A percentile compares a stretch with the other conserved stretches of the same genome.
Evolutionary conservation across 2,113 vertebrate species (phyloP).

Genomic region (Platichthys stellatus): DNA sequence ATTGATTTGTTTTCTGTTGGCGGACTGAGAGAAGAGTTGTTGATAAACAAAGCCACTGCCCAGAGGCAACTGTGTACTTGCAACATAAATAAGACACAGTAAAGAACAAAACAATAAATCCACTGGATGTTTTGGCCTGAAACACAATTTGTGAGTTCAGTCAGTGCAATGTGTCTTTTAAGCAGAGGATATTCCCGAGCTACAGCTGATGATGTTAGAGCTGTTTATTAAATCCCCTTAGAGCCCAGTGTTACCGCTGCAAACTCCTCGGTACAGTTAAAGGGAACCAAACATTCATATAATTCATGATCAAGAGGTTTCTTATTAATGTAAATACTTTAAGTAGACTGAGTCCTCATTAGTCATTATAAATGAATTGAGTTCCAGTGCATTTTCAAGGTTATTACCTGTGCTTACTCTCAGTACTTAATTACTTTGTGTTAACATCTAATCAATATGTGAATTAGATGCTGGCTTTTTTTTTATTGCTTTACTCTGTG

Average conservation of each 20-base stretch:
- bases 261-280: not conserved
- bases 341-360: not conserved
- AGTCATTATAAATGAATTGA: not conserved
- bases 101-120: conserved; percentile 2
- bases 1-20: not conserved
- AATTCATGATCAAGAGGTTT: conserved; percentile 13
- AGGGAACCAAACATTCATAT: not conserved
- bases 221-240: not conserved
- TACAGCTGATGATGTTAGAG: not conserved
- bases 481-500: not conserved
- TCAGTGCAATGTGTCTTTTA: conserved; percentile 3
- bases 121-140: not conserved
- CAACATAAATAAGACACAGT: not conserved
- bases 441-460: conserved; percentile 7
- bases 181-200: not conserved
- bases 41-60: not conserved
- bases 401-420: not conserved
- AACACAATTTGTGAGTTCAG: conserved; percentile 2
- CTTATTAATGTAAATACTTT: conserved; percentile 13
- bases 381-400: no score
- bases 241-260: not conserved
- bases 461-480: not conserved
- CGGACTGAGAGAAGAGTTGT: not conserved
- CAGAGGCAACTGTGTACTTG: conserved; percentile 1
- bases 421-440: conserved; percentile 13